Conservation (phyloP, 2,113 vertebrate genomes). For the Aegypius monachus region DNA sequence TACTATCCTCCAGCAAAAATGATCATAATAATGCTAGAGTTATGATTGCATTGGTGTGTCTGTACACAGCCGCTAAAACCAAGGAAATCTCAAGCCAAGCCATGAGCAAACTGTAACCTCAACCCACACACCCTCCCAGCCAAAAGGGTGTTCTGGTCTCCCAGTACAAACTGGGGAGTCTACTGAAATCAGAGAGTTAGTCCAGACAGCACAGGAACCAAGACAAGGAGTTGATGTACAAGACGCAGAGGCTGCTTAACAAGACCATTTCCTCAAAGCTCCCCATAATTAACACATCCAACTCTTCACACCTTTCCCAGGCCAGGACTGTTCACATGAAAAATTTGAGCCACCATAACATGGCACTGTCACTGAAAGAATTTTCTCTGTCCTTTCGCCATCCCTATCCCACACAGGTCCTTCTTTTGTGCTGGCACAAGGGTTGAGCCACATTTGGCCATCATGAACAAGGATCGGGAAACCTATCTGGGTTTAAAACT, state of each 20-base stretch:
- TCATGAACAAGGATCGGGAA: not conserved
- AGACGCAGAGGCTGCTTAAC: not conserved
- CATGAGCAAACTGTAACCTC: not conserved
- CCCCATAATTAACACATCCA: not conserved
- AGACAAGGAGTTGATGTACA: not conserved
- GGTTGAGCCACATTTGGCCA: not conserved
- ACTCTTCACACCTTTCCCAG: not conserved
- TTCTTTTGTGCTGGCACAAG: not conserved
- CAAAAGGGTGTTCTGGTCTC: not conserved
- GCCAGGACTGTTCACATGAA: not conserved
- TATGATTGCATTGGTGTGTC: not conserved
- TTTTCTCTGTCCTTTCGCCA: not conserved
- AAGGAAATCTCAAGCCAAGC: not conserved
- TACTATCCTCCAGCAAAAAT: not conserved
- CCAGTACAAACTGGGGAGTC: not conserved
- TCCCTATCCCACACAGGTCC: not conserved
- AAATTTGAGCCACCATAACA: not conserved
- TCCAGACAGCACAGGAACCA: not conserved
- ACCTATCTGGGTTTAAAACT: not conserved
- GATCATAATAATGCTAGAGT: fast-evolving
- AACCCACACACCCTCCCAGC: not conserved
- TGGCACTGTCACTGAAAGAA: not conserved
- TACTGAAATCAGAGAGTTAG: not conserved
- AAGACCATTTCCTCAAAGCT: not conserved
- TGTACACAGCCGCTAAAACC: not conserved